Base-by-base conservation (phyloP, 2,888 invertebrate species). In the Salpingus planirostris region DNA sequence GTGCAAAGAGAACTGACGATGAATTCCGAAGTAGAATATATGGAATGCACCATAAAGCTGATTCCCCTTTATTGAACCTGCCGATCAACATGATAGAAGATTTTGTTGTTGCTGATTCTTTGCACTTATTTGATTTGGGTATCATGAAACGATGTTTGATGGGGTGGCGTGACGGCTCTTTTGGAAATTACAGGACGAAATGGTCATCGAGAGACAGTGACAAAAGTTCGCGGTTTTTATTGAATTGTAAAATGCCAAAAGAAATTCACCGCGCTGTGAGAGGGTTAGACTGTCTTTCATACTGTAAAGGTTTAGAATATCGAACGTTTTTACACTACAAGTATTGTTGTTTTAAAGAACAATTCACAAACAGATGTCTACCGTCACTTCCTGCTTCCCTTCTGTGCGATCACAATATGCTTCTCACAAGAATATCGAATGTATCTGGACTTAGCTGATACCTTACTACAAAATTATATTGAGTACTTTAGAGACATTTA, bases 201-300 rank as follows among this genome's bases (percentile, higher is more conserved):
- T 23, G 5, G 5, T 23, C 10, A 4, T 5, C 10, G 10, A 6
- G 6, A 10, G 6, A 23, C 4, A 23, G 5, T 10, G 10, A 8
- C 5, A 5, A 11, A 5, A 23, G 5, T 8, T 23, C 23, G 10
- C 7, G 4, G 4, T 11, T 4, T 5, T 23, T 23, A 11, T 6
- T 10, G 4, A 23, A 23, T 7, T 7, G 23, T 10, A 23, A 23
- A 23, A 23, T 23, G 4, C 23, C 23, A 8, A 8, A 5, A 7
- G 23, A 23, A 23, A 23, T 23, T 23, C 5, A 23, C 11, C 23
- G n/a, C n/a, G n/a, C n/a, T n/a, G n/a, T n/a, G n/a, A 23, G 23
- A 10, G 23, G 23, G 10, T 11, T 23, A 11, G 23, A 23, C 23
- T 23, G 23, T 23, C 11, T 23, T 11, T 10, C 8, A 23, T 23